Evolutionary conservation across 2,888 invertebrate genomes (phyloP).

Genomic region (Hirtodrosophila alboralis): DNA sequence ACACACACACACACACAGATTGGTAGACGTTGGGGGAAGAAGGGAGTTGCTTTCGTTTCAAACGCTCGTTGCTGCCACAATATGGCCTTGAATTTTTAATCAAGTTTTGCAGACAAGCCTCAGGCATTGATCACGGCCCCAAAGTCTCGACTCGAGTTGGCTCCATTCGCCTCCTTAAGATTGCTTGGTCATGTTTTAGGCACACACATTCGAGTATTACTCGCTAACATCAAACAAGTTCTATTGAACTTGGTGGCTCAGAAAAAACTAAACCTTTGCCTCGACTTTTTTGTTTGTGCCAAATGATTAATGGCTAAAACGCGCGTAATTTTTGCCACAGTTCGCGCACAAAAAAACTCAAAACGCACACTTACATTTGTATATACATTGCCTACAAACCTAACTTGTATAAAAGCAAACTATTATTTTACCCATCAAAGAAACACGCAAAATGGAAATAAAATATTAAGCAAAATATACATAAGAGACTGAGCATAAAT

Average conservation of each 20-base stretch:
- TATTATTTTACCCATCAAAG: conserved; percentile 51
- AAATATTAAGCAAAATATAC: background rate
- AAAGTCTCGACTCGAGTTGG: conserved; percentile 13
- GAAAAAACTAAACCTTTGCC: conserved; percentile 49
- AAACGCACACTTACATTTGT: conserved; percentile 1
- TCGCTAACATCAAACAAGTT: conserved; percentile 66
- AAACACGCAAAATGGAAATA: conserved; percentile 14
- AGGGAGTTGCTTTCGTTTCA: conserved; percentile 58
- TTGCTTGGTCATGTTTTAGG: conserved; percentile 63
- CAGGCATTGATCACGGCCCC: conserved; percentile 56
- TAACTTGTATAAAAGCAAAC: conserved; percentile 53
- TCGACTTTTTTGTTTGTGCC: conserved; percentile 30
- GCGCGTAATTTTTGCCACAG: conserved; percentile 53
- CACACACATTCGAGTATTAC: conserved; percentile 20
- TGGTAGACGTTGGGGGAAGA: background rate
- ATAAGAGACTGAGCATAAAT: too few relatives aligned
- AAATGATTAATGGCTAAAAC: conserved; percentile 74
- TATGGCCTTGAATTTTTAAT: conserved; percentile 79
- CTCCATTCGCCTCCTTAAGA: conserved; percentile 25
- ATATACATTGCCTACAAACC: conserved; percentile 19
- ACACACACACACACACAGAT: too few relatives aligned
- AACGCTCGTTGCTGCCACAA: conserved; percentile 69
- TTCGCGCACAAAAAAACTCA: conserved; percentile 20
- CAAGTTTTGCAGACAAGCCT: conserved; percentile 69
- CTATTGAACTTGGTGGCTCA: conserved; percentile 71